Evolutionary conservation across 2,797 vertebrate species (phyloP).

Genomic region (Cuculus canorus): DNA sequence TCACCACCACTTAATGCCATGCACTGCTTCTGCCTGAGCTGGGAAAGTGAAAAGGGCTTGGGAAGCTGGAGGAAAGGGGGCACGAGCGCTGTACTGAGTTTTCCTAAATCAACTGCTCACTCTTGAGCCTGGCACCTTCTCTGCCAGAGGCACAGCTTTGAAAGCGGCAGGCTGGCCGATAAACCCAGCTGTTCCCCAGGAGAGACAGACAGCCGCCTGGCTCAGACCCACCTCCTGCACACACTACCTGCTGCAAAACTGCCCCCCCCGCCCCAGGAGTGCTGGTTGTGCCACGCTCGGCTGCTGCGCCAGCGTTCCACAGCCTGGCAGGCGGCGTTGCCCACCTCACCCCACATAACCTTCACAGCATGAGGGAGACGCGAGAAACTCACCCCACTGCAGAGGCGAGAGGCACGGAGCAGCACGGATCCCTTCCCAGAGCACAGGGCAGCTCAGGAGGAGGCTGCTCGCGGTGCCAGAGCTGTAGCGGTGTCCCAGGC

Average conservation of each 20-base stretch:
- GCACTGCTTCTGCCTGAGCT: background rate
- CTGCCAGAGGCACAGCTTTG: background rate
- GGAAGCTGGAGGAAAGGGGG: background rate
- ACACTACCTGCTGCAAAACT: background rate
- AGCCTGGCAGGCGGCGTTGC: background rate
- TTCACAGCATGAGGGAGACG: accelerated
- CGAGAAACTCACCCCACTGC: accelerated
- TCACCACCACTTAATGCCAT: background rate
- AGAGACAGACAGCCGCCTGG: too few species aligned
- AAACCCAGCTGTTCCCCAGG: background rate
- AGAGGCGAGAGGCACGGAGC: accelerated
- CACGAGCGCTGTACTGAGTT: accelerated
- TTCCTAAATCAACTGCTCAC: background rate
- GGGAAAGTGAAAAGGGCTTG: background rate
- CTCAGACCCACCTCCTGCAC: background rate
- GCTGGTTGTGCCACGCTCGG: accelerated
- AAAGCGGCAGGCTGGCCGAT: background rate
- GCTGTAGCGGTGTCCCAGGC: background rate
- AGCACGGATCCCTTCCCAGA: background rate
- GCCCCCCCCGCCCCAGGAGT: too few species aligned
- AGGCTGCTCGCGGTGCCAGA: background rate
- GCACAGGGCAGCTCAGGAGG: background rate
- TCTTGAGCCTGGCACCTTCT: background rate
- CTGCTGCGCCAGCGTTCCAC: background rate
- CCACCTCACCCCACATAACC: background rate